These are phyloP conservation scores for Drosophila ogumai DNA, from an alignment of 1,140 invertebrate genomes.

Conservation along the genomic window DNA sequence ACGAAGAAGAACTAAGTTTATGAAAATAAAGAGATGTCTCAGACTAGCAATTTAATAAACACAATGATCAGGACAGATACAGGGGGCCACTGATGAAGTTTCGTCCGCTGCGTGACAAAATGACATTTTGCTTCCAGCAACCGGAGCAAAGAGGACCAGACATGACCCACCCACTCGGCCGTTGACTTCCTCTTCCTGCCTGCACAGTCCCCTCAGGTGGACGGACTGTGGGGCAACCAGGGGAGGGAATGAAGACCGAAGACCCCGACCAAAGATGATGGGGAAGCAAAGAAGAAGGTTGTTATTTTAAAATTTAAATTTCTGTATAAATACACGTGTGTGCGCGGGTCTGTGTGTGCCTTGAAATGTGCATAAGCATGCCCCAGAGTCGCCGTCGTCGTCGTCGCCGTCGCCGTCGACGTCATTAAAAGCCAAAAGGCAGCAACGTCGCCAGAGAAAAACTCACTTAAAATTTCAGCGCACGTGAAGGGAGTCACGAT, in stretches of 20 bases:
- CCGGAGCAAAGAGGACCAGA: conserved; percentile 15
- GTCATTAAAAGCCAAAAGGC: conserved; percentile 81
- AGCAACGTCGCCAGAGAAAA: conserved; percentile 66
- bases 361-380: conserved; percentile 75
- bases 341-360: conserved; percentile 32
- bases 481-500: conserved; percentile 59
- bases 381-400: conserved; percentile 65
- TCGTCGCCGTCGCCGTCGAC: conserved; percentile 54
- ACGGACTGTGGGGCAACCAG: conserved; percentile 70
- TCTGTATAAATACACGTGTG: conserved; percentile 75
- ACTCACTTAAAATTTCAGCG: conserved; percentile 81
- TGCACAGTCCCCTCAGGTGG: conserved; percentile 32
- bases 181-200: conserved; percentile 43
- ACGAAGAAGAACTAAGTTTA: conserved; percentile 23
- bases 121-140: conserved; percentile 74
- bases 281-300: conserved; percentile 39
- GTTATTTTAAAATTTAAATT: conserved; percentile 84
- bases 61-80: conserved; percentile 58
- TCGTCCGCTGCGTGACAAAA: conserved; percentile 76
- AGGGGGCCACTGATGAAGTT: conserved; percentile 43
- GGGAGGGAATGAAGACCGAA: conserved; percentile 35
- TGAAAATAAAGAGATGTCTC: conserved; percentile 40
- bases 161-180: conserved; percentile 28
- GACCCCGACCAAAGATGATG: conserved; percentile 21
- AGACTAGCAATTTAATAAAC: conserved; percentile 69